A percentile compares a stretch with the other conserved stretches of the same genome.
These are phyloP conservation scores for Terrapene triunguis DNA, from an alignment of 2,113 vertebrate genomes.

Conservation along the genomic window DNA sequence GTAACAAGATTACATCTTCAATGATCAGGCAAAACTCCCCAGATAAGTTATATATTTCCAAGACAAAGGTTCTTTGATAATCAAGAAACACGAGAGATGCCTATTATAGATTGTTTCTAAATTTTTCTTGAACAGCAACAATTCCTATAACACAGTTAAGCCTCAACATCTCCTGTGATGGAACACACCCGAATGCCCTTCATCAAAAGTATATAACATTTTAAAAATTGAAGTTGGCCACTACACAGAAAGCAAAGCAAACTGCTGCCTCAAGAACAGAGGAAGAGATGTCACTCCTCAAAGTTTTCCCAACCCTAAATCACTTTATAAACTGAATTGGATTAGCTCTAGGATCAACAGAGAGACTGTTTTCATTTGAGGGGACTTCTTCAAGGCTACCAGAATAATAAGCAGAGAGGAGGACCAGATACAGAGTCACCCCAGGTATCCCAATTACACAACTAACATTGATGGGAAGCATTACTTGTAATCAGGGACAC, in stretches of 20 bases:
- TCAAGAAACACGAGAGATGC: background rate
- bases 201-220: too few relatives aligned
- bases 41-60: background rate
- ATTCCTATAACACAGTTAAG: background rate
- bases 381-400: background rate
- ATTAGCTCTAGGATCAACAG: too few relatives aligned
- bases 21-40: background rate
- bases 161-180: background rate
- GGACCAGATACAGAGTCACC: background rate
- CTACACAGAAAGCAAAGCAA: background rate
- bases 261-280: too few relatives aligned
- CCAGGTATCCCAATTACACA: background rate
- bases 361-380: background rate
- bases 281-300: too few relatives aligned
- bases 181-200: background rate
- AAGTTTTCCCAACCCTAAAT: background rate
- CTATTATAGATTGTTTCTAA: fast-evolving
- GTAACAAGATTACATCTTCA: too few relatives aligned
- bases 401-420: fast-evolving
- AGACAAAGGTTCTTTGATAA: background rate
- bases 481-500: background rate
- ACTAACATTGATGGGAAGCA: background rate
- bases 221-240: too few relatives aligned
- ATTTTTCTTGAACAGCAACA: background rate
- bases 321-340: background rate